Evolutionary conservation across 2,888 invertebrate genomes (phyloP), one percentile per base, ranked within the genome.

Genomic region (Uloborus plumipes): DNA sequence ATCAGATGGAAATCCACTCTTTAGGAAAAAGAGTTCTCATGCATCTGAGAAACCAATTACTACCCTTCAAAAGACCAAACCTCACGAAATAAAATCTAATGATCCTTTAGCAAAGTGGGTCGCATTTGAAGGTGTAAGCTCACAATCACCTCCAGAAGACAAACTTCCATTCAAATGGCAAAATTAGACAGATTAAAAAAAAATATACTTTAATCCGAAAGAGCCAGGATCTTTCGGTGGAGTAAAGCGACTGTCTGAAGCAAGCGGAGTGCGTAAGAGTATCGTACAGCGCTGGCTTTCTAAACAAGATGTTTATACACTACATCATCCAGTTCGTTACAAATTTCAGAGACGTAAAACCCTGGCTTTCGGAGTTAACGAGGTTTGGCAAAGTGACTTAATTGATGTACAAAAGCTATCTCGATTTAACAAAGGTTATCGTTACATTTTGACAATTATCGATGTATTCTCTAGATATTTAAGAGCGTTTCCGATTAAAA

Each of bases 301-400:
- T 47, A 31, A 22, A n/a, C 59, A 75, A 26, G 75, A 75, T 22
- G 55, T 67, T 2, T 75, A 61, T 20, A 59, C 75, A 6, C 26
- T 75, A 2, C 66, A 67, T 15, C 66, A 67, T 59, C 75, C 67
- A 0, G 20, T 26, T 13, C 18, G 67, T 22, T 59, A 50, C 13
- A 75, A 75, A 7, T 67, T 67, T 26, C 47, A 47, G 0, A 53
- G 74, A 14, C 55, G 65, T 9, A 74, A 74, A 31, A 20, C 53
- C 2, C 22, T 74, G 0, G 51, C 64, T 3, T 65, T 49, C 22
- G 65, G 75, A 6, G 50, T 66, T 50, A 58, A 66, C 22, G 66
- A 74, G 20, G 20, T 66, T 3, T 49, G 65, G 0, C 66, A 66
- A 55, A 26, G 67, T 31, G 61, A 76, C 69, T 76, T 76, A 67